These are phyloP conservation scores for Lepidocyrtoides sp. DNA, from an alignment of 2,888 invertebrate species.

Conservation along the genomic window DNA sequence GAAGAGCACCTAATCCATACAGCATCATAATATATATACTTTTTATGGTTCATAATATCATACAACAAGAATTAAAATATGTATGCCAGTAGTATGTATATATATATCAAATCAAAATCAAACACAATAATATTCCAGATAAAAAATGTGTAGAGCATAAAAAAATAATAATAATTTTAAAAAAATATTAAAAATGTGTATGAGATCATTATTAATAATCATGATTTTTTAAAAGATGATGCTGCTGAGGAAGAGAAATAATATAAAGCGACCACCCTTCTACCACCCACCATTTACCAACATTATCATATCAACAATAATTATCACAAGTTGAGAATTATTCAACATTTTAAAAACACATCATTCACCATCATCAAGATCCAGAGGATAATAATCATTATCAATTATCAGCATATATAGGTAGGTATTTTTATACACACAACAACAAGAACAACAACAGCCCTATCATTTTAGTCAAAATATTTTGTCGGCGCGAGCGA, in stretches of 20 bases:
- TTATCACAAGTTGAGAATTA: too few relatives aligned
- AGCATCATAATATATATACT: too few relatives aligned
- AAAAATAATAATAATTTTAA: too few relatives aligned
- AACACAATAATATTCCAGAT: not conserved
- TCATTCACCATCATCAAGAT: not conserved
- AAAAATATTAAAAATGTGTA: not conserved
- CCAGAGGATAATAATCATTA: constrained; percentile 5
- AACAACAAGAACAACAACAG: not conserved
- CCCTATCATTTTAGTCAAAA: constrained; percentile 40
- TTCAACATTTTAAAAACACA: too few relatives aligned
- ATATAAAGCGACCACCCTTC: constrained; percentile 42
- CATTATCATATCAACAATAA: constrained; percentile 35
- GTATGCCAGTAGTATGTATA: not conserved
- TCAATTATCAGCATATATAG: not conserved
- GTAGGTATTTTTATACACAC: constrained; percentile 13
- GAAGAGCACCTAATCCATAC: not conserved
- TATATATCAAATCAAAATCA: not conserved
- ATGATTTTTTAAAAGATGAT: not conserved
- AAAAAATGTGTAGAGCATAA: not conserved
- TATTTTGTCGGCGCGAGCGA: not conserved
- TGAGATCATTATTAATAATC: constrained; percentile 22
- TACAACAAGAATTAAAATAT: not conserved
- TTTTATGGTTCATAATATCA: too few relatives aligned
- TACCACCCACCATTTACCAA: constrained; percentile 34
- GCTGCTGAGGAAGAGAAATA: constrained; percentile 20